A percentile compares a stretch with the other conserved stretches of the same genome.
phyloP scores from a whole-genome alignment of 2,888 invertebrate genomes.

The Fragum whitleyi region DNA sequence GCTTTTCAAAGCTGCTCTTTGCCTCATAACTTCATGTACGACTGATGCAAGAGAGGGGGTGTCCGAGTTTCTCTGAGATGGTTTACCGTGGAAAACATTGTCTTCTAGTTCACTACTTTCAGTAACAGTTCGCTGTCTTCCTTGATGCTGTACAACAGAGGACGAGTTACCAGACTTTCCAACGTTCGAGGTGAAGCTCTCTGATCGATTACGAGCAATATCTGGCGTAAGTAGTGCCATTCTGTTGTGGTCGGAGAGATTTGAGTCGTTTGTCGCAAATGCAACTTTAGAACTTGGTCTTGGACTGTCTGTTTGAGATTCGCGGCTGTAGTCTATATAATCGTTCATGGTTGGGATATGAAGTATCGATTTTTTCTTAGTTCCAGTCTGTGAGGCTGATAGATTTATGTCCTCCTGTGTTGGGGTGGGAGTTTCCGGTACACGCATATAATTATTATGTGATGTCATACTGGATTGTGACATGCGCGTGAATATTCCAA shows the following conservation, averaged over 20 bases:
- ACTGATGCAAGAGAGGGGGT: not conserved
- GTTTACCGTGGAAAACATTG: conserved; percentile 3
- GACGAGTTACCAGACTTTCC: not conserved
- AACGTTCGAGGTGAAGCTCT: conserved; percentile 1
- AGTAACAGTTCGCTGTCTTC: conserved; percentile 7
- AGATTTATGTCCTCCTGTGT: conserved; percentile 17
- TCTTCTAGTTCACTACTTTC: conserved; percentile 10
- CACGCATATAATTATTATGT: not conserved
- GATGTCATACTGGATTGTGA: not conserved
- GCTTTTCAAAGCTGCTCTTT: not conserved
- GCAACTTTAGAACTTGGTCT: conserved; percentile 36
- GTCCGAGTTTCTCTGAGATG: not conserved
- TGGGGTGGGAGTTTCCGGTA: not conserved
- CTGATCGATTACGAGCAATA: conserved; percentile 8
- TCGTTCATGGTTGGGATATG: conserved; percentile 6
- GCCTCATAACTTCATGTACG: not conserved
- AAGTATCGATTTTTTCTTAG: conserved; percentile 10
- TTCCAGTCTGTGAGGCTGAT: conserved; percentile 7
- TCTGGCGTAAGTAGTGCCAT: conserved; percentile 6
- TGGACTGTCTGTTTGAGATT: not conserved
- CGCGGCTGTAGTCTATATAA: not conserved
- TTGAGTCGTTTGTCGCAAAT: conserved; percentile 20
- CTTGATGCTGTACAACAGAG: not conserved
- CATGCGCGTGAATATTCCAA: not conserved
- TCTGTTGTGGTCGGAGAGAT: conserved; percentile 1